Conservation (phyloP, 2,888 invertebrate species). For the Callimorpha dominula region DNA sequence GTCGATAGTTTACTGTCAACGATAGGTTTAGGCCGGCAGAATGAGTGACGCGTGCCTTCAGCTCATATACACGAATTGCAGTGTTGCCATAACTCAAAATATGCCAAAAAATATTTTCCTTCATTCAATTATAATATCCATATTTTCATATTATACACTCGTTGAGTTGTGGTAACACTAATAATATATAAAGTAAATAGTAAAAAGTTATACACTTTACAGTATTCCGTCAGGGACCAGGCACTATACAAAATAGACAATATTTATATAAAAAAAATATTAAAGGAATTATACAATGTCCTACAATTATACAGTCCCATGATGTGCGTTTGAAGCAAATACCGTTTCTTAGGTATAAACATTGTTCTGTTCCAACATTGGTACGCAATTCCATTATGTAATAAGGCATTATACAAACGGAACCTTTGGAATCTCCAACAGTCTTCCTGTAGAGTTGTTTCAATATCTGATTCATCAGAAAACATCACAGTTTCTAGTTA, state of each 20-base stretch:
- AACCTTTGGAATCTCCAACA: slow-evolving; percentile 41
- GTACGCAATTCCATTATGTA: not conserved
- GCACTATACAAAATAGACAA: slow-evolving; percentile 39
- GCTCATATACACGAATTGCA: slow-evolving; percentile 23
- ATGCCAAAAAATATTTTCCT: slow-evolving; percentile 18
- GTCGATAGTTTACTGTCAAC: slow-evolving; percentile 46
- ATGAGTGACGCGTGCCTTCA: slow-evolving; percentile 56
- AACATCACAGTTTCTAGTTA: slow-evolving; percentile 38
- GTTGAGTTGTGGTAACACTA: slow-evolving; percentile 28
- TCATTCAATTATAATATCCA: slow-evolving; percentile 3
- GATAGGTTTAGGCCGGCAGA: slow-evolving; percentile 55
- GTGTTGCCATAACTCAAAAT: slow-evolving; percentile 43
- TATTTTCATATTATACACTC: slow-evolving; percentile 5
- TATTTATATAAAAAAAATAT: slow-evolving; percentile 40
- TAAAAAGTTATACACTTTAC: slow-evolving; percentile 46
- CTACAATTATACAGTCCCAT: not conserved
- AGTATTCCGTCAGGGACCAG: slow-evolving; percentile 65
- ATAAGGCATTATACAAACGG: not conserved
- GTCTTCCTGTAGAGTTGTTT: slow-evolving; percentile 44
- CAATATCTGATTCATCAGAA: slow-evolving; percentile 19
- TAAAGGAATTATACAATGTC: slow-evolving; percentile 20
- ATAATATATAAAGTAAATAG: slow-evolving; percentile 32
- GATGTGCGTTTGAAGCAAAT: not conserved
- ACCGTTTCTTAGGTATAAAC: not conserved
- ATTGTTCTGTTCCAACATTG: not conserved